Percentiles rank a stretch among this genome's conserved stretches.
Evolutionary conservation across 2,113 vertebrate genomes (phyloP).

Genomic region (Motacilla tschutschensis): DNA sequence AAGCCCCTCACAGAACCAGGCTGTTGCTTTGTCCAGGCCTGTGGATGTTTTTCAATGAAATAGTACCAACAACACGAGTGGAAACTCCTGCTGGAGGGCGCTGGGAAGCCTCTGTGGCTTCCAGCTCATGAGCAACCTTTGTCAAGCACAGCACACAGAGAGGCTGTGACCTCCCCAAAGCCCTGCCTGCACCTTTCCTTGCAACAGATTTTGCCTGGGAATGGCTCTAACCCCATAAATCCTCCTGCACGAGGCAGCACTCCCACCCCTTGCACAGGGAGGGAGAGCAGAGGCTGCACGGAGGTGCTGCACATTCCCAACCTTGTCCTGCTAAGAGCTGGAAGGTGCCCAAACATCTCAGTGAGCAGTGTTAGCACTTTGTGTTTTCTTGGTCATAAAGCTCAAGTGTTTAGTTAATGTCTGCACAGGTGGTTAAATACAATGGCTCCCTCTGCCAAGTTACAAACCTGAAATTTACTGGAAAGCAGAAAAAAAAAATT

Average conservation of each 20-base stretch:
- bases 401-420: slow-evolving; percentile 36
- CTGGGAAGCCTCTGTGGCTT: neutral
- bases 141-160: neutral
- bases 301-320: neutral
- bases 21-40: neutral
- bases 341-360: slow-evolving; percentile 27
- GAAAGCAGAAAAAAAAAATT: neutral
- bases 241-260: neutral
- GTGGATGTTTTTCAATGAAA: neutral
- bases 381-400: slow-evolving; percentile 40
- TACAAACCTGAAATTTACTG: slow-evolving; percentile 32
- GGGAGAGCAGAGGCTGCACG: neutral
- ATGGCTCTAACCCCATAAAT: neutral
- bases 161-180: slow-evolving; percentile 22
- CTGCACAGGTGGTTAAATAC: slow-evolving; percentile 31
- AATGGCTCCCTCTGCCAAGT: slow-evolving; percentile 27
- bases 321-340: neutral
- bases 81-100: neutral
- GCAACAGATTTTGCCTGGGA: neutral
- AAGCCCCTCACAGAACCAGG: neutral
- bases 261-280: neutral
- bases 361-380: slow-evolving; percentile 23
- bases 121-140: neutral
- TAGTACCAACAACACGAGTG: neutral
- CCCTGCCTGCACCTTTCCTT: neutral